A percentile compares a stretch with the other conserved stretches of the same genome.
Conservation (phyloP, 2,113 vertebrate species). For the Thryonomys swinderianus region DNA sequence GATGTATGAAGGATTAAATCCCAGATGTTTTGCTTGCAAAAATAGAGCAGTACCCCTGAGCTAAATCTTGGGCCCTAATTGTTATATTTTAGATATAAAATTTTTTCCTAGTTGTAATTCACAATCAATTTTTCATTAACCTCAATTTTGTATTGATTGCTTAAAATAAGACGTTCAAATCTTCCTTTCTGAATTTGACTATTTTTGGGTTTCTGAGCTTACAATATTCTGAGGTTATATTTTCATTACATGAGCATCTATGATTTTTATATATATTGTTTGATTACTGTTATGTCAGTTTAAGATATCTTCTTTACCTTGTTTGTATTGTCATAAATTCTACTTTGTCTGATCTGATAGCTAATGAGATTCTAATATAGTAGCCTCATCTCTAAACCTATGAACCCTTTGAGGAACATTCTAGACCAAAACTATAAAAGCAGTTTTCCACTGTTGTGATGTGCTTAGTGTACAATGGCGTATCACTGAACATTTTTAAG, state of each 20-base stretch:
- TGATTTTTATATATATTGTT: background rate
- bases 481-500: slow-evolving; percentile 43
- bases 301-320: background rate
- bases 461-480: background rate
- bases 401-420: background rate
- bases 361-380: background rate
- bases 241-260: background rate
- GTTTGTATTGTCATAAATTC: background rate
- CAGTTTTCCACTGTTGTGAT: background rate
- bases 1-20: too few relatives aligned
- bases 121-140: background rate
- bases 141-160: background rate
- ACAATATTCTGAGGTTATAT: background rate
- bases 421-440: background rate
- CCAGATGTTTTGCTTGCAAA: too few relatives aligned
- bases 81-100: background rate
- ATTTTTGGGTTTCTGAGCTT: background rate
- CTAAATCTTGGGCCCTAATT: too few relatives aligned
- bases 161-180: background rate
- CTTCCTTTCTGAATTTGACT: background rate
- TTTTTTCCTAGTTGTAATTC: background rate
- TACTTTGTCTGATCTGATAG: background rate
- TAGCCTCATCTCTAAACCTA: background rate
- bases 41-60: too few relatives aligned
- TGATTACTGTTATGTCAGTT: background rate